These are phyloP conservation scores for Spatulosminthurus flaviceps DNA, from an alignment of 2,888 invertebrate species.

Conservation along the genomic window DNA sequence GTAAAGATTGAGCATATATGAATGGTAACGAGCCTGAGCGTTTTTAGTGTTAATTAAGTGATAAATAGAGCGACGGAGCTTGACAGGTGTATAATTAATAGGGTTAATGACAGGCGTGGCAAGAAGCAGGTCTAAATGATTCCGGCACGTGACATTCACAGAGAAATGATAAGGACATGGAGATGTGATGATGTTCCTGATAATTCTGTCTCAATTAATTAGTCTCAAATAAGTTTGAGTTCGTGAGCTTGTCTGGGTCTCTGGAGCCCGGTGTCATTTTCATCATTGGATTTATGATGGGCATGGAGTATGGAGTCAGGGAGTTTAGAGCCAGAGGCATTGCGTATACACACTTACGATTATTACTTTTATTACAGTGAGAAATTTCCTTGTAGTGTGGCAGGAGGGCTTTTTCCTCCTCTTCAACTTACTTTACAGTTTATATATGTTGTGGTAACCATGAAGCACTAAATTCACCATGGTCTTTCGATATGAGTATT, in stretches of 20 bases:
- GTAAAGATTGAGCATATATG: background rate
- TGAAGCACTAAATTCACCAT: background rate
- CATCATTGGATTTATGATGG: slow-evolving; percentile 45
- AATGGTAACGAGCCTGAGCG: no score
- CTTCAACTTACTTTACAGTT: background rate
- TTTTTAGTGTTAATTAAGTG: slow-evolving; percentile 31
- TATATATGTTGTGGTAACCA: background rate
- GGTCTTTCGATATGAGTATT: slow-evolving; percentile 14
- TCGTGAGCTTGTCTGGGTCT: background rate
- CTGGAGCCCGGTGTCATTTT: slow-evolving; percentile 46
- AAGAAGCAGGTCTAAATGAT: slow-evolving; percentile 29
- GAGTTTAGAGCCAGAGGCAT: slow-evolving; percentile 25
- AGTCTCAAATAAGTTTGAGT: slow-evolving; percentile 34
- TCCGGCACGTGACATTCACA: slow-evolving; percentile 39
- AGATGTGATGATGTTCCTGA: slow-evolving; percentile 29
- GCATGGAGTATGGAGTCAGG: slow-evolving; percentile 27
- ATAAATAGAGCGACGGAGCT: slow-evolving; percentile 45
- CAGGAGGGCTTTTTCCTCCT: background rate
- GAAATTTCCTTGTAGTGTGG: slow-evolving; percentile 18
- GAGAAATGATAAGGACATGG: slow-evolving; percentile 13
- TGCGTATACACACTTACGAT: slow-evolving; percentile 17
- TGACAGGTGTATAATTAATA: slow-evolving; percentile 50
- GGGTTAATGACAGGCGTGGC: slow-evolving; percentile 46
- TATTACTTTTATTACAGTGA: slow-evolving; percentile 25
- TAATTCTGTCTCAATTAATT: slow-evolving; percentile 44